A percentile compares a stretch with the other conserved stretches of the same genome.
Conservation (phyloP, 1,140 invertebrate species). For the Neotoxoptera formosana region DNA sequence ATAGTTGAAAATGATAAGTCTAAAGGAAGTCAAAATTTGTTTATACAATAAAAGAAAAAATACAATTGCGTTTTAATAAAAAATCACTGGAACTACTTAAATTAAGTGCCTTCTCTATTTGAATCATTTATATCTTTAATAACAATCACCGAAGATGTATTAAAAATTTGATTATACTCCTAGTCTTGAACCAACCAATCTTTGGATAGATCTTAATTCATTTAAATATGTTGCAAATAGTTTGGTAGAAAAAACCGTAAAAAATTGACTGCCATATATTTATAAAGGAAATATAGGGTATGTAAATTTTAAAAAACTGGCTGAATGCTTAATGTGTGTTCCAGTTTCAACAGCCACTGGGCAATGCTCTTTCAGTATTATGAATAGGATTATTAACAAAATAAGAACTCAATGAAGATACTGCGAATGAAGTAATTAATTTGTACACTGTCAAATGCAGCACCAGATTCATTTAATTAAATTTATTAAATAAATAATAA, state of each 20-base stretch:
- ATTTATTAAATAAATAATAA: too few species aligned
- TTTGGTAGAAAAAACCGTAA: not conserved
- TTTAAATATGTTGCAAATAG: not conserved
- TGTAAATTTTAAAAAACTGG: not conserved
- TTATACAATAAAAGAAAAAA: slow-evolving; percentile 14
- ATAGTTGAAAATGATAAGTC: slow-evolving; percentile 22
- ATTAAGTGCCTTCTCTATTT: not conserved
- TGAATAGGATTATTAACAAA: too few species aligned
- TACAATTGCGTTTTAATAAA: not conserved
- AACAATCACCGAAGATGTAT: not conserved
- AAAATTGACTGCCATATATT: not conserved
- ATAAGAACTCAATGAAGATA: too few species aligned
- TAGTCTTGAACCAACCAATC: too few species aligned
- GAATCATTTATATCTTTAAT: too few species aligned
- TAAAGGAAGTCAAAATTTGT: not conserved
- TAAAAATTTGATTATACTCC: not conserved
- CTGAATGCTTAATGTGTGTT: not conserved
- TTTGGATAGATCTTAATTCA: too few species aligned
- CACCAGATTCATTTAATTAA: too few species aligned
- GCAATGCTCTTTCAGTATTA: too few species aligned
- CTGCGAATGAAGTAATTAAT: too few species aligned
- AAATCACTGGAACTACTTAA: not conserved
- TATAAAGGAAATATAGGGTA: not conserved
- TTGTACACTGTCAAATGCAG: too few species aligned
- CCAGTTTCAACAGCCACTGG: too few species aligned